These are phyloP conservation scores for Leptinotarsa tumamoca DNA, from an alignment of 2,888 invertebrate species.

Conservation along the genomic window DNA sequence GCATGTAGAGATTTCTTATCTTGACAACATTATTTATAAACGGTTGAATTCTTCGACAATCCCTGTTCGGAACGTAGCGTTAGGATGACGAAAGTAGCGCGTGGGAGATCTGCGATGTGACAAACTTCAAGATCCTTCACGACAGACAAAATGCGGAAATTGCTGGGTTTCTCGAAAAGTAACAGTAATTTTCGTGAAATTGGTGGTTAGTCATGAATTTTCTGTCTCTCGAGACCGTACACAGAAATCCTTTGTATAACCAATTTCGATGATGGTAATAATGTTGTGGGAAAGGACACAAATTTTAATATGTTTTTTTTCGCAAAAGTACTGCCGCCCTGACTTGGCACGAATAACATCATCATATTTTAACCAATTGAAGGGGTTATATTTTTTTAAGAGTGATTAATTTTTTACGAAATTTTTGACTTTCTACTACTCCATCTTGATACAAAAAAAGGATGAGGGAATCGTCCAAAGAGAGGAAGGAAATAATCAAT, in stretches of 20 bases:
- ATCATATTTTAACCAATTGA: too few relatives aligned
- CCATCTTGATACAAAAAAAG: too few relatives aligned
- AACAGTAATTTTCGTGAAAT: background rate
- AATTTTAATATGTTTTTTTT: too few relatives aligned
- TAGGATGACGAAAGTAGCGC: constrained; percentile 54
- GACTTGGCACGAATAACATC: too few relatives aligned
- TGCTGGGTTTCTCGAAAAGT: background rate
- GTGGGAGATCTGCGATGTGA: constrained; percentile 47
- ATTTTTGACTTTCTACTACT: too few relatives aligned
- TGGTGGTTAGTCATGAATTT: background rate
- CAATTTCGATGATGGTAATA: background rate
- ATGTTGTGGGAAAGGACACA: too few relatives aligned
- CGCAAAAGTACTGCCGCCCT: too few relatives aligned
- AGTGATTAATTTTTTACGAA: too few relatives aligned
- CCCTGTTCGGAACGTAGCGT: constrained; percentile 46
- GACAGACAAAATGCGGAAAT: constrained; percentile 1
- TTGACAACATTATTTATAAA: constrained; percentile 48
- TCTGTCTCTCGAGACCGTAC: background rate
- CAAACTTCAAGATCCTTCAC: background rate
- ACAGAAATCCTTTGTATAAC: background rate
- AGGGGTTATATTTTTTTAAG: too few relatives aligned
- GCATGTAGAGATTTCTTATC: constrained; percentile 41
- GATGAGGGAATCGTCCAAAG: too few relatives aligned
- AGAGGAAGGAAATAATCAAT: too few relatives aligned
- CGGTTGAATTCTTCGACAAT: constrained; percentile 48